Evolutionary conservation across 2,797 vertebrate species (phyloP), one percentile per base, ranked within the genome.

Genomic region (Nasua narica): DNA sequence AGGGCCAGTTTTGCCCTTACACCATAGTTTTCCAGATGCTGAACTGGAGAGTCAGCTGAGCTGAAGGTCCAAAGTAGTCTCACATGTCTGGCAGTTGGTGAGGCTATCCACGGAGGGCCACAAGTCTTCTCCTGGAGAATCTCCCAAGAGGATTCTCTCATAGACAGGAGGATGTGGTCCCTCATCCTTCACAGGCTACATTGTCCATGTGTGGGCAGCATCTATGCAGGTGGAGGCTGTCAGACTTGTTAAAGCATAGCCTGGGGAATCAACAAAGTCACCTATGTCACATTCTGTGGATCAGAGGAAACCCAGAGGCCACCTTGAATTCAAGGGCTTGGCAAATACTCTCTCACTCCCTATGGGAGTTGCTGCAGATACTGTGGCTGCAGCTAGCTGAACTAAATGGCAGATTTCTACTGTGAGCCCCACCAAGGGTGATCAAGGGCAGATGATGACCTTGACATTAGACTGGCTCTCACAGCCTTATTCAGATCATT

Each of bases 401-500:
- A 27, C 52, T 58, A 54, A 93, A 37, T 27, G 40, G 27, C 6
- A 52, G 25, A 67, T 43, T 94, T 91, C 48, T 62, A 6, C 12
- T 7, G 1, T 50, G 19, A 37, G 19, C 1, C 13, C 69, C 40
- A 19, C 18, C 58, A 19, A 92, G 37, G 35, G 14, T 74, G 58
- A 56, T 54, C 32, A 37, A 62, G 46, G 50, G 25, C 50, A 37
- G 46, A 56, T 70, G 46, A 25, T 35, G 25, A 87, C 46, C 7
- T 94, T 40, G 10, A 12, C 32, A 11, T 77, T 92, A 58, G 50
- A 65, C 35, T 32, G 70, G 10, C 40, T 88, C 58, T 52, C 37
- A 72, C 16, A 87, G 15, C n/a, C 43, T 74, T 14, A 84, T 88
- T 90, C 48, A 70, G 85, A 58, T 77, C 76, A 69, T 70, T 87